Evolutionary conservation across 2,113 vertebrate species (phyloP), one percentile per base, ranked within the genome.

Genomic region (Peucedramus taeniatus): DNA sequence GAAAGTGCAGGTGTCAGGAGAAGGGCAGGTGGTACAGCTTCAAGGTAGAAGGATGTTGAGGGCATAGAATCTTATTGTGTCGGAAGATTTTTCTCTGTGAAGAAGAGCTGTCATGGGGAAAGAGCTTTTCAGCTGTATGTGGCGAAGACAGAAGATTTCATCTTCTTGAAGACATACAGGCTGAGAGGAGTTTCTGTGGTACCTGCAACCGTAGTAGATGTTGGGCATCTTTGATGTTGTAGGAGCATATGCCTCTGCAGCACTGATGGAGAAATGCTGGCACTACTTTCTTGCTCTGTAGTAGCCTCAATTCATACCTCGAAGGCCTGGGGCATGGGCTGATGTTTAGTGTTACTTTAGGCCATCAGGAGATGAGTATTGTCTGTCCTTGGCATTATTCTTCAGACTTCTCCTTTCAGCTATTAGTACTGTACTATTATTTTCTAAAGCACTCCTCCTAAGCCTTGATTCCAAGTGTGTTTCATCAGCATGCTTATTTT

Each of bases 231-330:
- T 91, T 93, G 83, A 91, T 89, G 50, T 50, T 87, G 68, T 50
- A 50, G 81, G 51, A 75, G 31, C 64, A 39, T 84, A 47, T 42
- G 47, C 16, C 47, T 35, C 35, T 85, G 74, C 53, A 71, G 82
- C 51, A 63, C 30, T 39, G 51, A 54, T n/a, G 23, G 40, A 71
- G 24, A 89, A 82, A 64, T 60, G 18, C 47, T 84, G 77, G 64
- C 39, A 51, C 24, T 37, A 10, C 7, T 49, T 65, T 61, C 44
- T 71, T 78, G 31, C 24, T 90, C 50, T 66, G 45, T 77, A 76
- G 82, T 6, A 2, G 53, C n/a, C 4, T 1, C 63, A 53, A 1
- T 64, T 92, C 3, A 0, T 64, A 56, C 37, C 27, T 80, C 0
- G 0, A 65, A 80, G 35, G 15, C 57, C 50, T 82, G 31, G 31